Evolutionary conservation across 2,113 vertebrate genomes (phyloP).

Genomic region (Charadrius vociferus): DNA sequence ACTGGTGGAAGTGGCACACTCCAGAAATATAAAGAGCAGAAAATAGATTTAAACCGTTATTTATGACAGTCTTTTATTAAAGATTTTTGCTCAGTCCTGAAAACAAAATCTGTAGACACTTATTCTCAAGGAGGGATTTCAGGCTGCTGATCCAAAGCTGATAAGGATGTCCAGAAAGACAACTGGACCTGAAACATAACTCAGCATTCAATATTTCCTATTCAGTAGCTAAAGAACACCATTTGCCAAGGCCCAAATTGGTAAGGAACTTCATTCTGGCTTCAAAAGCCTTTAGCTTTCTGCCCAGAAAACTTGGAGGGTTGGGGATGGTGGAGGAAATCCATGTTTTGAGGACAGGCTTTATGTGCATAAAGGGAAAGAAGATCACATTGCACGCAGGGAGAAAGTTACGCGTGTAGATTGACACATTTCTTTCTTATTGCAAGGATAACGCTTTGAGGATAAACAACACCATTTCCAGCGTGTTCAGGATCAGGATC

Average conservation of each 20-base stretch:
- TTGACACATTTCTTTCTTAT: neutral
- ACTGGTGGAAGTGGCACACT: neutral
- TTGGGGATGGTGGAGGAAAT: neutral
- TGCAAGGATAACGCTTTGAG: neutral
- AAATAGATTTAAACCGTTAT: neutral
- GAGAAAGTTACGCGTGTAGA: neutral
- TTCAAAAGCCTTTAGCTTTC: neutral
- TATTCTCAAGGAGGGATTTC: neutral
- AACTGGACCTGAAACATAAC: neutral
- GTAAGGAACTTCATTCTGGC: neutral
- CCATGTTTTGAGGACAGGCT: neutral
- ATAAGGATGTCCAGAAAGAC: neutral
- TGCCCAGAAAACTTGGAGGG: neutral
- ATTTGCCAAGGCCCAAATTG: rapidly evolving
- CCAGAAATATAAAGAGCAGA: neutral
- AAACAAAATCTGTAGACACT: neutral
- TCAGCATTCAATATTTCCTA: rapidly evolving
- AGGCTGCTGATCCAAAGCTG: neutral
- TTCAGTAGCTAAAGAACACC: neutral
- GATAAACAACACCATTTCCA: neutral
- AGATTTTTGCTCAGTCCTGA: neutral
- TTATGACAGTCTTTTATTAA: neutral
- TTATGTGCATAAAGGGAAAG: neutral
- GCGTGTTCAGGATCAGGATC: rapidly evolving
- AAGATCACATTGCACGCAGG: neutral